These are phyloP conservation scores for Eudemis profundana DNA, from an alignment of 2,888 invertebrate genomes.

Conservation along the genomic window DNA sequence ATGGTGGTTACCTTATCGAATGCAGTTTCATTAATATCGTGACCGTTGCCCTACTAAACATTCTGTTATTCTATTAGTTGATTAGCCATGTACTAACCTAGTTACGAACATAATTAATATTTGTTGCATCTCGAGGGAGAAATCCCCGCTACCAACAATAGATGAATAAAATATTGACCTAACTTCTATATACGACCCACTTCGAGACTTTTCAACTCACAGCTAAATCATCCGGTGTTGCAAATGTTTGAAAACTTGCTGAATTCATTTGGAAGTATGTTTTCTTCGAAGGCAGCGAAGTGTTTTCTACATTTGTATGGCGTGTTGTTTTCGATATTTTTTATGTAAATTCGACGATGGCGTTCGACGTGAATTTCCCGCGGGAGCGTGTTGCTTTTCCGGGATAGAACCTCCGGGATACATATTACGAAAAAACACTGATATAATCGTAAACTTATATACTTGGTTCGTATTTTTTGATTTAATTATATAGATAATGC, in stretches of 20 bases:
- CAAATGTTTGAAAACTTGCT: constrained; percentile 7
- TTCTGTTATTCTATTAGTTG: neutral
- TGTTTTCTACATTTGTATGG: constrained; percentile 1
- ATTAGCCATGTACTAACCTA: neutral
- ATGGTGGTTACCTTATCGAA: too few relatives aligned
- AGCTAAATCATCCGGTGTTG: constrained; percentile 18
- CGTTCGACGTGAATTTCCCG: neutral
- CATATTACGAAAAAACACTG: too few relatives aligned
- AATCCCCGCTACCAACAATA: neutral
- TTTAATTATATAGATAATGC: too few relatives aligned
- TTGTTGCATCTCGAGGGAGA: neutral
- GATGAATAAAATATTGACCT: constrained; percentile 14
- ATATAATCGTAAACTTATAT: too few relatives aligned
- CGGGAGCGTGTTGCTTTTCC: neutral
- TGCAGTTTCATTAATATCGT: too few relatives aligned
- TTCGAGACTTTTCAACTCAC: neutral
- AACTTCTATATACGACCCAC: constrained; percentile 6
- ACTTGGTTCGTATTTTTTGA: too few relatives aligned
- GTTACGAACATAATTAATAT: neutral
- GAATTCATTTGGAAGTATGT: constrained; percentile 24
- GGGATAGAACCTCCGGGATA: neutral
- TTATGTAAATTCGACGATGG: neutral
- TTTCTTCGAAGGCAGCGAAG: constrained; percentile 4
- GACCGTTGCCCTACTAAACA: neutral
- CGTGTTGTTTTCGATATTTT: neutral